Base-by-base conservation (phyloP, 2,113 vertebrate genomes). In the Formicarius rufipectus region DNA sequence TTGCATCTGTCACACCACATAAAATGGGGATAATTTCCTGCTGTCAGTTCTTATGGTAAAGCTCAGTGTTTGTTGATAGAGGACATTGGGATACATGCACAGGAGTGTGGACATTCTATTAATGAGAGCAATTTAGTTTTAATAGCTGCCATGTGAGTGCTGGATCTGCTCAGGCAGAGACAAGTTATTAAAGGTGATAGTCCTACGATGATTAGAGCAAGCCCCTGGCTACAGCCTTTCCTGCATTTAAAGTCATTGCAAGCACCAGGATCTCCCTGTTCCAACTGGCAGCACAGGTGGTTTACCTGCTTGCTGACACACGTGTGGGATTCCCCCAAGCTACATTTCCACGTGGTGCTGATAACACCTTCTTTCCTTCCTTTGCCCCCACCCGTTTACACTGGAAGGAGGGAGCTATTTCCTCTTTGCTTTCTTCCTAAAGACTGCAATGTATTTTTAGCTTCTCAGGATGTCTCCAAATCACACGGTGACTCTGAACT, bases 391-490 rank as follows among this genome's bases (percentile, higher is more conserved):
- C 3, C 21, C 60, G 37, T 83, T 77, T 80, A 22, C 58, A 42
- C 30, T 95, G 79, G 45, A 25, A 94, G 62, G 64, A 77, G 72
- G 78, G 89, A 73, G 31, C 60, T 80, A 33, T 56, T 96, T 95
- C 42, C 87, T 50, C 80, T 71, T 42, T 87, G 47, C 79, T 75
- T 69, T 66, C 69, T 94, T 78, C 86, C 47, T 75, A 58, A 90
- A 45, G 72, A 35, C 83, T 58, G 16, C 79, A 56, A 47, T 92
- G 64, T 97, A 91, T 97, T 97, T 97, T 96, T 95, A 97, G 94
- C 86, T 91, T 84, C 80, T 89, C 64, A 71, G 93, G 94, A 96
- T 96, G 90, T 93, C 93, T 97, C 75, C 55, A 33, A 81, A 91
- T 86, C 90, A 94, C 21, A 31, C 71, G 67, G 42, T 39, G 92